Evolutionary conservation across 2,113 vertebrate genomes (phyloP).

Genomic region (Amia ocellicauda): DNA sequence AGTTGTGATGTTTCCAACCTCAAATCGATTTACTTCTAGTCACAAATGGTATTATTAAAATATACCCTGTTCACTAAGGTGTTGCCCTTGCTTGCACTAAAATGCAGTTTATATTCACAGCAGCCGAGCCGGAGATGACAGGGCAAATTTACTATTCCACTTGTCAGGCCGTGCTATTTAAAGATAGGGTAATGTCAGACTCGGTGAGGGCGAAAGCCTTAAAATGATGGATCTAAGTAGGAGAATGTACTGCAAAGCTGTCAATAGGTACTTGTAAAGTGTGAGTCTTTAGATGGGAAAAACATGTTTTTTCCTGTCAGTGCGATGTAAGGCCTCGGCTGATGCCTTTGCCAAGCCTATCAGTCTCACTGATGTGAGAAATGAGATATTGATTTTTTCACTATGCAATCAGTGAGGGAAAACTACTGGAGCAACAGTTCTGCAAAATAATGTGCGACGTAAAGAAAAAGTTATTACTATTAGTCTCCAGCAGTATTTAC

Average conservation of each 20-base stretch:
- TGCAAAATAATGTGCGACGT: conserved; percentile 37
- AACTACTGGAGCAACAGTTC: conserved; percentile 47
- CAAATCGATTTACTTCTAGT: too few species aligned
- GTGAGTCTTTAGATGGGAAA: conserved; percentile 48
- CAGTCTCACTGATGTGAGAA: conserved; percentile 65
- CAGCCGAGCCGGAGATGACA: too few species aligned
- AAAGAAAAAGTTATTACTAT: conserved; percentile 11
- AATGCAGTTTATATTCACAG: too few species aligned
- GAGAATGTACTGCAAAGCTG: conserved; percentile 47
- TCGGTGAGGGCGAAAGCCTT: conserved; percentile 35
- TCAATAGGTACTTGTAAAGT: conserved; percentile 56
- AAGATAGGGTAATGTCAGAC: conserved; percentile 15
- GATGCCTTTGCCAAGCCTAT: conserved; percentile 50
- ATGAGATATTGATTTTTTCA: conserved; percentile 71
- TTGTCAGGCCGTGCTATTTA: background rate
- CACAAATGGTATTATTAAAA: too few species aligned
- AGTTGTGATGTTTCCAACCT: too few species aligned
- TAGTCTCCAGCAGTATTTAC: background rate
- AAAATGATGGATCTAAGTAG: conserved; percentile 40
- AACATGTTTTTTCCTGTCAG: conserved; percentile 48
- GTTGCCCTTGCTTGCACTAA: too few species aligned
- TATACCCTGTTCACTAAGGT: too few species aligned
- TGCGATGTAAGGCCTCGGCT: conserved; percentile 52
- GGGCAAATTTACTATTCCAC: too few species aligned
- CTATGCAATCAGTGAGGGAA: conserved; percentile 52